Evolutionary conservation across 2,113 vertebrate species (phyloP).

Genomic region (Tyto alba): DNA sequence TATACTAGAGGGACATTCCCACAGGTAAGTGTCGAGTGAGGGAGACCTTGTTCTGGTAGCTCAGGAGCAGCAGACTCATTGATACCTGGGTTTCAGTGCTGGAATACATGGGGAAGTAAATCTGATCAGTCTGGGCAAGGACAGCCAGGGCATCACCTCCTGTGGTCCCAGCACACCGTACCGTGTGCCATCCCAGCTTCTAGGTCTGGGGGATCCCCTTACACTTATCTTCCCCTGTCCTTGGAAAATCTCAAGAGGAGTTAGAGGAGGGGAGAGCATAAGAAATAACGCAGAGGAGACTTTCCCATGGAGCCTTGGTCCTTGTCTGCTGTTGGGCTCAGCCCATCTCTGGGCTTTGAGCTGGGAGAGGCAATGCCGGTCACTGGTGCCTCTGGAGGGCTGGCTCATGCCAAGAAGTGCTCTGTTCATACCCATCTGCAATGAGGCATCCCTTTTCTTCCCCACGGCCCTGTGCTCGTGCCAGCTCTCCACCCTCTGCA

Average conservation of each 20-base stretch:
- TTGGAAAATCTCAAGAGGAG: neutral
- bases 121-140: neutral
- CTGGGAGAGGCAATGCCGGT: neutral
- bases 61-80: neutral
- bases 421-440: neutral
- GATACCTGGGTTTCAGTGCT: neutral
- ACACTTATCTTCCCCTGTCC: rapidly evolving
- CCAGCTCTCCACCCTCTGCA: neutral
- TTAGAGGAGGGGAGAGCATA: rapidly evolving
- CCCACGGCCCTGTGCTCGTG: neutral
- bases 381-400: neutral
- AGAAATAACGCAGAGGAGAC: neutral
- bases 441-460: neutral
- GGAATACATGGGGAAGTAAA: neutral
- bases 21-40: rapidly evolving
- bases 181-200: too few species aligned
- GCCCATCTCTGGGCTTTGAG: neutral
- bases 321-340: neutral
- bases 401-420: neutral
- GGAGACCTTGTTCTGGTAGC: neutral
- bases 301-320: rapidly evolving
- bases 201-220: neutral
- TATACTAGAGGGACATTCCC: neutral
- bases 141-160: neutral
- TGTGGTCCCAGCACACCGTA: neutral